These are phyloP conservation scores for Neotragus pygmaeus DNA, from an alignment of 2,113 vertebrate genomes.

Conservation along the genomic window DNA sequence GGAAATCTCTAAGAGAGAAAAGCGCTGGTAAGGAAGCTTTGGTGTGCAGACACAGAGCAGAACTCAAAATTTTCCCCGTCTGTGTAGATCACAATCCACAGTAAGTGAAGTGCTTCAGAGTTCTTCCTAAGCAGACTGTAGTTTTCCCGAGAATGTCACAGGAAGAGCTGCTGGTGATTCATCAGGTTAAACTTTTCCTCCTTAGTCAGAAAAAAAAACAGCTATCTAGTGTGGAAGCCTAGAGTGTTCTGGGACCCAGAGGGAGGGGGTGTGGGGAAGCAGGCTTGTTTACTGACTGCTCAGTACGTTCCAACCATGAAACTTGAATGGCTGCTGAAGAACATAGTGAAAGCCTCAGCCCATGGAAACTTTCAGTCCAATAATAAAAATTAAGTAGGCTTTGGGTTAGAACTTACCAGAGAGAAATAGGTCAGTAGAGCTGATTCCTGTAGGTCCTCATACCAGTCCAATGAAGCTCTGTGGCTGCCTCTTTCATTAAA, in stretches of 20 bases:
- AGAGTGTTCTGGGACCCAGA: not conserved
- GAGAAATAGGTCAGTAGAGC: not conserved
- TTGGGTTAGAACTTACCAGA: not conserved
- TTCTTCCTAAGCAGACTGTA: not conserved
- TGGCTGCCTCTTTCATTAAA: not conserved
- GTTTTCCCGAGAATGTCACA: conserved; percentile 21
- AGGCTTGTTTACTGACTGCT: not conserved
- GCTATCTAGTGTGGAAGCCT: not conserved
- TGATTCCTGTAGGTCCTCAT: not conserved
- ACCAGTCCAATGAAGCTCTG: not conserved
- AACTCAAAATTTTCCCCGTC: conserved; percentile 33
- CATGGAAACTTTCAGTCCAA: not conserved
- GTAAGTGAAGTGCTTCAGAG: not conserved
- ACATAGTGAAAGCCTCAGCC: not conserved
- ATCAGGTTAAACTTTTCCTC: conserved; percentile 37
- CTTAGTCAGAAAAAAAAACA: conserved; percentile 22
- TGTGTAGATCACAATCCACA: not conserved
- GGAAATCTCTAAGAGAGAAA: conserved; percentile 26
- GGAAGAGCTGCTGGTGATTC: conserved; percentile 49
- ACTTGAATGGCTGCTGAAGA: not conserved
- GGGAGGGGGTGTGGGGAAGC: not conserved
- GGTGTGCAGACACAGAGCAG: not conserved
- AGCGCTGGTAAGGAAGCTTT: not conserved
- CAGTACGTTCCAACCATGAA: not conserved
- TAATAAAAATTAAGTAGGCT: not conserved